phyloP scores from a whole-genome alignment of 2,888 invertebrate genomes.

The Phrixothrix hirtus region DNA sequence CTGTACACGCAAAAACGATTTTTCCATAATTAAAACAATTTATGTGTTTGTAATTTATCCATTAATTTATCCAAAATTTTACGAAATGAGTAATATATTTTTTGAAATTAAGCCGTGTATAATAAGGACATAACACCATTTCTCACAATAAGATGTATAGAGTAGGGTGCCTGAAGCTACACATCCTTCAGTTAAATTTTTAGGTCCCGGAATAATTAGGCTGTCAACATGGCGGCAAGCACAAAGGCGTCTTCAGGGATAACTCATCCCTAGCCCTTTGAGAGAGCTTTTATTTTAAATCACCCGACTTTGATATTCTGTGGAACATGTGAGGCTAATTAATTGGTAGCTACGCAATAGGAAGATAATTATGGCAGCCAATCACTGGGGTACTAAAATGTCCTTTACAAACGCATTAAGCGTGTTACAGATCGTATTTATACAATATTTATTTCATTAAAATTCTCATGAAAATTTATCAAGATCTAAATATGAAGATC shows the following conservation, averaged over 20 bases:
- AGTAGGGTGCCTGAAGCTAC: conserved; percentile 27
- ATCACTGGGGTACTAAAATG: conserved; percentile 27
- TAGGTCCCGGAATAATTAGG: conserved; percentile 40
- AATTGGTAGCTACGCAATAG: conserved; percentile 37
- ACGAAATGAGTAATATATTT: no score
- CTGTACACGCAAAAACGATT: no score
- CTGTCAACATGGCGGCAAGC: conserved; percentile 41
- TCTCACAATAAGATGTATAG: conserved; percentile 25
- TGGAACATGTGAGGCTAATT: conserved; percentile 35
- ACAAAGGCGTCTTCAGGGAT: conserved; percentile 44
- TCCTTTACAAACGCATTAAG: conserved; percentile 21
- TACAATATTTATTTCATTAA: conserved; percentile 19
- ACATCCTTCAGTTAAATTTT: conserved; percentile 39
- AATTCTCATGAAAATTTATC: no score
- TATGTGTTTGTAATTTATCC: no score
- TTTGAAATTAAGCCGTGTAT: conserved; percentile 19
- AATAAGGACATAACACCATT: conserved; percentile 19
- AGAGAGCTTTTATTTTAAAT: conserved; percentile 42
- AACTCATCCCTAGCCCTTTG: conserved; percentile 38
- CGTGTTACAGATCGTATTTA: conserved; percentile 19
- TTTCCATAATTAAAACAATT: no score
- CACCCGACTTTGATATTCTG: conserved; percentile 34
- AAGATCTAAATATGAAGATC: no score
- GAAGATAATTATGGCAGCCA: conserved; percentile 38
- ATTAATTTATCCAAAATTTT: no score